Base-by-base conservation (phyloP, 1,140 invertebrate genomes). In the Harlomillsia oculata region DNA sequence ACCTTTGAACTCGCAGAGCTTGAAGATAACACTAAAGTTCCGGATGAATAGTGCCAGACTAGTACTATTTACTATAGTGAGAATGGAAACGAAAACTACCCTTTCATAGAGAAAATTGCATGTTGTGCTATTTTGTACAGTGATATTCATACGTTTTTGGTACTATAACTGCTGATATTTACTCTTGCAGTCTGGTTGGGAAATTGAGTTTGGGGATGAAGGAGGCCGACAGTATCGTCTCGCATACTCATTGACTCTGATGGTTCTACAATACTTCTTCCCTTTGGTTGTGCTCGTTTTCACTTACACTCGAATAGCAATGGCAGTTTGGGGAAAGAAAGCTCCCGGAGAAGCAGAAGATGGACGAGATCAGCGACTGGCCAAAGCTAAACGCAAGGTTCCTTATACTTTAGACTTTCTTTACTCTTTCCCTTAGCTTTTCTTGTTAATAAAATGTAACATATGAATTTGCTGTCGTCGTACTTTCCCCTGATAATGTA, bases 371-470 rank as follows among this genome's bases (percentile, higher is more conserved):
- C 78, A 81, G 62, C 75, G 87, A 45, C 84, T 93, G 75, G 86
- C 86, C 2, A 78, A 81, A 55, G 89, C 87, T 0, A 93, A 93
- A 70, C 77, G 83, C 73, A 94, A 93, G 84, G 89, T 93, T 76
- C 32, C 8, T 8, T 34, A 18, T 16, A 11, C 28, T 13, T 46
- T 30, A 11, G 23, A 8, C 9, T 32, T 21, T 34, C 28, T 30
- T 34, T 32, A n/a, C n/a, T n/a, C n/a, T n/a, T n/a, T n/a, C n/a
- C n/a, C n/a, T n/a, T n/a, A n/a, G n/a, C n/a, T n/a, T n/a, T n/a
- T n/a, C n/a, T n/a, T n/a, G n/a, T n/a, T n/a, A 9, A 2, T 9
- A 18, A 41, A 13, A 23, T 9, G 16, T 20, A 18, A 1, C 8
- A 45, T 4, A n/a, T 45, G 9, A 48, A 9, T 48, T 28, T 48